Evolutionary conservation across 2,888 invertebrate genomes (phyloP), one percentile per base, ranked within the genome.

Genomic region (Tyria jacobaeae): DNA sequence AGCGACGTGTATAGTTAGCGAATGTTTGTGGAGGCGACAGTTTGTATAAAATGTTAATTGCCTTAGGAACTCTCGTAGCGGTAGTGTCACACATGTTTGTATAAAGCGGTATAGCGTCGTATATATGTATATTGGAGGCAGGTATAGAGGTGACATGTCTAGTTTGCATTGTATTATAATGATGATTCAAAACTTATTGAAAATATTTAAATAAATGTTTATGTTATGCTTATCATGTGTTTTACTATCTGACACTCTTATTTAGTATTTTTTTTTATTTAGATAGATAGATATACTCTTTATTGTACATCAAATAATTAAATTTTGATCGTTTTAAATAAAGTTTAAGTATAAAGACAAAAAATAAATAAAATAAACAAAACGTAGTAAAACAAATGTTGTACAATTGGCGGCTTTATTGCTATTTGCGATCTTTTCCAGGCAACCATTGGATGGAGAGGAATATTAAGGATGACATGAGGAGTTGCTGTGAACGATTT

Each of bases 201-300:
- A 82, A 81, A 89, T 91, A 90, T 90, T 91, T 88, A 89, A 91
- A 90, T 91, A 91, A 90, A 85, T 90, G 90, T 90, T 91, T 90
- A 91, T 83, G 91, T 90, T 92, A 89, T 89, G 91, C 91, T 90
- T 88, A 83, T n/a, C 47, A 56, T 49, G 48, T 66, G 74, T 70
- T 75, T 79, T 79, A 68, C 69, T 76, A 7, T 39, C 10, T 31
- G 27, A 31, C 27, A 7, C 0, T 2, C 27, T 31, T 4, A 31
- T 6, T 1, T 31, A n/a, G n/a, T n/a, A n/a, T n/a, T n/a, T n/a
- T n/a, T n/a, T n/a, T n/a, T n/a, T n/a, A n/a, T n/a, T n/a, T n/a
- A n/a, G n/a, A n/a, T n/a, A n/a, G n/a, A n/a, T n/a, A n/a, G n/a
- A n/a, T n/a, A n/a, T n/a, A n/a, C n/a, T n/a, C n/a, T n/a, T n/a